Percentiles rank a stretch among this genome's conserved stretches.
These are phyloP conservation scores for Apamea sordens DNA, from an alignment of 2,888 invertebrate species.

Conservation along the genomic window DNA sequence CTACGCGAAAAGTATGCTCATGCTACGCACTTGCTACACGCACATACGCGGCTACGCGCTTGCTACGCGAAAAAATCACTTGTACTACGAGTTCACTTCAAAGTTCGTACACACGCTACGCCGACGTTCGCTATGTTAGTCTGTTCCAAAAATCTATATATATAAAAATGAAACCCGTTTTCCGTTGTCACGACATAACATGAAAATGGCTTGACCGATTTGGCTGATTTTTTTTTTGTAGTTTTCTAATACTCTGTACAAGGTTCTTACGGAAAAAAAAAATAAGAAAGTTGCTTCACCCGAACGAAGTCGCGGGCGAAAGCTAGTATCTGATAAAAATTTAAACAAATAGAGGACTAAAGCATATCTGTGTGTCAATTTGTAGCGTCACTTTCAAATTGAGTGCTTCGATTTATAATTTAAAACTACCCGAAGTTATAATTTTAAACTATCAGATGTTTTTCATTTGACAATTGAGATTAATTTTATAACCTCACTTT, in stretches of 20 bases:
- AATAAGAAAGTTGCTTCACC: too few species aligned
- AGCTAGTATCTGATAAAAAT: too few species aligned
- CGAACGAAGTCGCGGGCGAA: too few species aligned
- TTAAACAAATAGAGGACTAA: not conserved
- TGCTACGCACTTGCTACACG: slow-evolving; percentile 22
- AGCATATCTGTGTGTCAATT: not conserved
- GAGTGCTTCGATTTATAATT: not conserved
- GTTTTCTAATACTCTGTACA: too few species aligned
- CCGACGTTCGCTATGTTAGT: not conserved
- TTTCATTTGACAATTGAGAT: not conserved
- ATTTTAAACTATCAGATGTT: not conserved
- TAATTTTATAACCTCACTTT: not conserved
- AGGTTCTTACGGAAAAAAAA: too few species aligned
- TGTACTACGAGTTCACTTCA: not conserved
- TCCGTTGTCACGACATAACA: too few species aligned
- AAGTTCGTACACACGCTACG: not conserved
- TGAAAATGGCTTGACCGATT: too few species aligned
- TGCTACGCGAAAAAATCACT: slow-evolving; percentile 11
- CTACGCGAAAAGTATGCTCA: not conserved
- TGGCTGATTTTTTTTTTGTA: too few species aligned
- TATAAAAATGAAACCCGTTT: too few species aligned
- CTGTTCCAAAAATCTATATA: too few species aligned
- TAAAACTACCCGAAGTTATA: not conserved
- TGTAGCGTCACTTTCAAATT: not conserved
- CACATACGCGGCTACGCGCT: slow-evolving; percentile 1